Evolutionary conservation across 2,888 invertebrate genomes (phyloP).

Genomic region (Liopterus haemorrhoidalis): DNA sequence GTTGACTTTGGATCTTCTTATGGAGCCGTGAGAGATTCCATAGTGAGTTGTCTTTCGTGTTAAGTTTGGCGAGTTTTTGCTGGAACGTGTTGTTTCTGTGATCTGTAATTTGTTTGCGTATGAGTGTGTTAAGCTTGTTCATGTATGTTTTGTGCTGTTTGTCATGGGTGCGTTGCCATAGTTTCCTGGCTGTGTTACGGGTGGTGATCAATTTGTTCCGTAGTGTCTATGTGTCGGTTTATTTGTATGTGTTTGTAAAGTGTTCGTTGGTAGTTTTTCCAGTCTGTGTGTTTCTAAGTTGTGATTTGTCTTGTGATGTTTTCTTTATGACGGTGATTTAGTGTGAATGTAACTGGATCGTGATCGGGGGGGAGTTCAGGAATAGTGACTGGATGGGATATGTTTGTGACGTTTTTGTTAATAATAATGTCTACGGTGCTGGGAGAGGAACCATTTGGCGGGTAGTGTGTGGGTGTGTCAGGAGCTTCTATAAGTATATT

Average conservation of each 20-base stretch:
- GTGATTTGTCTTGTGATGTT: background rate
- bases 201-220: background rate
- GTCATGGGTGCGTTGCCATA: too few species aligned
- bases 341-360: too few species aligned
- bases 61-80: constrained; percentile 17
- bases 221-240: background rate
- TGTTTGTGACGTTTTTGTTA: too few species aligned
- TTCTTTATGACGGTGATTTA: constrained; percentile 1
- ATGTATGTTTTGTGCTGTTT: too few species aligned
- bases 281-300: constrained; percentile 11
- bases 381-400: too few species aligned
- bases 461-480: too few species aligned
- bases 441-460: constrained; percentile 31
- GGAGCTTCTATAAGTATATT: too few species aligned
- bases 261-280: background rate
- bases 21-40: constrained; percentile 4
- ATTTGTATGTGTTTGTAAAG: constrained; percentile 8
- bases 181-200: too few species aligned
- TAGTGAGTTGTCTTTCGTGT: constrained; percentile 17
- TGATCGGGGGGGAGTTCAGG: too few species aligned
- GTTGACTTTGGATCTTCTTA: background rate
- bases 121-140: too few species aligned
- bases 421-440: constrained; percentile 33
- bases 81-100: constrained; percentile 15
- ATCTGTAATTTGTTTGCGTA: too few species aligned